phyloP scores from a whole-genome alignment of 2,797 vertebrate genomes.

The Cossypha niveicapilla region DNA sequence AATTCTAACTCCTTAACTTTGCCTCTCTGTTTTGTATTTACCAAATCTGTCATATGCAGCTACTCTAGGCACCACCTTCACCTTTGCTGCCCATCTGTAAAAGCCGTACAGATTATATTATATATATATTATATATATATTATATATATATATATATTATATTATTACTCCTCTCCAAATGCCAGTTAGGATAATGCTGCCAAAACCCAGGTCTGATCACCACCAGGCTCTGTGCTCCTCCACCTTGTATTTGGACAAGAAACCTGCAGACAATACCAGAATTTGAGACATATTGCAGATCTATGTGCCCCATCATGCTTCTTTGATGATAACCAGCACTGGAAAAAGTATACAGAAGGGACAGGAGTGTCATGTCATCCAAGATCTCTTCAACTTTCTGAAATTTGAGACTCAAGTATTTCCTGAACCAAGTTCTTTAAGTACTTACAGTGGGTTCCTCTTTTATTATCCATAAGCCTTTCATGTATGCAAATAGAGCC shows the following conservation, averaged over 20 bases:
- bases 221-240: not conserved
- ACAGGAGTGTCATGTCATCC: not conserved
- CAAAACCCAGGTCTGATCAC: not conserved
- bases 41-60: not conserved
- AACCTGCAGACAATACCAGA: not conserved
- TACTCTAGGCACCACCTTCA: not conserved
- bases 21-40: not conserved
- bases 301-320: not conserved
- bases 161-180: not conserved
- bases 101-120: not conserved
- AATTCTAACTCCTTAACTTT: not conserved
- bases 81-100: not conserved
- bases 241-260: not conserved
- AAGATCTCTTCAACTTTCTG: not conserved
- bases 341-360: not conserved
- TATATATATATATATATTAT: too few species aligned
- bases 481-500: not conserved
- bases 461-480: not conserved
- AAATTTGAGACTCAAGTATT: not conserved
- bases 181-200: not conserved
- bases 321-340: not conserved
- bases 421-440: not conserved
- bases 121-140: too few species aligned
- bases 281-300: not conserved
- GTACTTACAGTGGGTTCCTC: not conserved